Evolutionary conservation across 2,888 invertebrate genomes (phyloP).

Genomic region (Phlogophora meticulosa): DNA sequence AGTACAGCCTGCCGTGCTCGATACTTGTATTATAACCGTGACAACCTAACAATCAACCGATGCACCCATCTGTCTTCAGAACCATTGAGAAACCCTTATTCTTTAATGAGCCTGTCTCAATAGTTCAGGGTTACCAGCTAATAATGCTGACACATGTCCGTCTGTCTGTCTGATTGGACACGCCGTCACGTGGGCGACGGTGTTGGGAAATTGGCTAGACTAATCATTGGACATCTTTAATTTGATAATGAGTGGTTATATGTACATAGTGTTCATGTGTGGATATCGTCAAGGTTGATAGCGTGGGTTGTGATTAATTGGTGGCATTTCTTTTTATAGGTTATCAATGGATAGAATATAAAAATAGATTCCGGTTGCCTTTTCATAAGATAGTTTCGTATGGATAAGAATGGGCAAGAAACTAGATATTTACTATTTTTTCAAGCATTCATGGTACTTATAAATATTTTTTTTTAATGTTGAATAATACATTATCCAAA

Average conservation of each 20-base stretch:
- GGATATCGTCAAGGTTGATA: constrained; percentile 32
- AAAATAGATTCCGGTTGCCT: no score
- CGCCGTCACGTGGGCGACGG: constrained; percentile 51
- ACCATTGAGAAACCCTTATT: constrained; percentile 39
- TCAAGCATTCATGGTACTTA: no score
- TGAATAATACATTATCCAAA: no score
- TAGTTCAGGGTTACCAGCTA: constrained; percentile 71
- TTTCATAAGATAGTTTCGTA: no score
- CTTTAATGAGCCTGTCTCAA: constrained; percentile 61
- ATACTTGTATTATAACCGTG: no score
- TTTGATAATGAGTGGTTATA: constrained; percentile 20
- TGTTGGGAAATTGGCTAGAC: constrained; percentile 20
- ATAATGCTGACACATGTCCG: constrained; percentile 63
- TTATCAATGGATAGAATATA: no score
- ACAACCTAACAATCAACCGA: not conserved
- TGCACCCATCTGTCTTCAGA: constrained; percentile 17
- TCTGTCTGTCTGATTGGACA: constrained; percentile 65
- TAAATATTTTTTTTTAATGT: no score
- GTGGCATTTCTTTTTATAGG: constrained; percentile 9
- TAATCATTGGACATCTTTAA: constrained; percentile 30
- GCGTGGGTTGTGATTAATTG: constrained; percentile 19
- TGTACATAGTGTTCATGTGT: not conserved
- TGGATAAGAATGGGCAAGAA: no score
- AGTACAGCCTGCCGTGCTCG: no score
- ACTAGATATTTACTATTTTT: no score